Evolutionary conservation across 2,888 invertebrate species (phyloP), one percentile per base, ranked within the genome.

Genomic region (Watsonalla cultraria): DNA sequence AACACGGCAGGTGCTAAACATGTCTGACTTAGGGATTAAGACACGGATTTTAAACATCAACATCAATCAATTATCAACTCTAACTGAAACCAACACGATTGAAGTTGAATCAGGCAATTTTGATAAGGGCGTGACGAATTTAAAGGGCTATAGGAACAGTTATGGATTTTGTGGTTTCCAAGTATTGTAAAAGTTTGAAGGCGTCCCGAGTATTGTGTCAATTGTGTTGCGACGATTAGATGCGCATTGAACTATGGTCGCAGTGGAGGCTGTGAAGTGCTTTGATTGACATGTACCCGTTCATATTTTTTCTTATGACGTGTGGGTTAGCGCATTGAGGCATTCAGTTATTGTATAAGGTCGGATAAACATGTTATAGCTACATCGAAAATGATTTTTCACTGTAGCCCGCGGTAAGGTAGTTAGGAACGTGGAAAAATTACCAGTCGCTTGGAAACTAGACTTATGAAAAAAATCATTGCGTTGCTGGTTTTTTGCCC

Each of bases 201-300:
- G 77, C 76, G 77, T 78, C 73, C 70, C 75, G 60, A 47, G 57
- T 60, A 77, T 78, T 83, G 84, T 80, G 64, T 78, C 79, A 80
- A 80, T 84, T 82, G 82, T 80, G 63, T 54, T 54, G 55, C 61
- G 53, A 68, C 77, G 79, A 81, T 82, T 80, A 60, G 74, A 75
- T 75, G 70, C 79, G 72, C 75, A 71, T 71, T 67, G 68, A 61
- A 60, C 57, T 61, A 61, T 51, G 52, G 58, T 53, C 56, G 46
- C 49, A 51, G 45, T 60, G 54, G 58, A 59, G 59, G 60, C 57
- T 50, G 37, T 53, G 55, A 45, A 51, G 51, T 56, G 46, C 51
- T 62, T 11, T 50, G 58, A 58, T 56, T 62, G 62, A 61, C 64
- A 54, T 51, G 52, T 57, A 56, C 54, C 58, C 55, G 62, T 55